Evolutionary conservation across 2,888 invertebrate species (phyloP), one percentile per base, ranked within the genome.

Genomic region (Calliscelio sp.): DNA sequence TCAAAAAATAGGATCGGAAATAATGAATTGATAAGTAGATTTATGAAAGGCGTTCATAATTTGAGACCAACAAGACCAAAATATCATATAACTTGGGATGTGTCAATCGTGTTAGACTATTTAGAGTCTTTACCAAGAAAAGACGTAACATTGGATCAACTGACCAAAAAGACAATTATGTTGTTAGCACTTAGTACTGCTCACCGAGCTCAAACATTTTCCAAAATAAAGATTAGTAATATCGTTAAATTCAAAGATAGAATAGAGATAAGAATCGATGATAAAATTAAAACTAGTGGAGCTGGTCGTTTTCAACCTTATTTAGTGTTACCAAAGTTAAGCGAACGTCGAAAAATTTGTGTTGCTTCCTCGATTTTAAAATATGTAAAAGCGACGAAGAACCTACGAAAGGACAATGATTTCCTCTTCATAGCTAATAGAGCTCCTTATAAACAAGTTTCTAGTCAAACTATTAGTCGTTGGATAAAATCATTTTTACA

Each of bases 21-120:
- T 4, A 53, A 84, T 32, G 20, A 32, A 0, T 2, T 61, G 18
- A 78, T 85, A 8, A 57, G 55, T 32, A 74, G 86, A 24, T 86
- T 88, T 57, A 57, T 87, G 16, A 86, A 83, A 16, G 86, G 84
- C 0, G n/a, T 86, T 2, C 86, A n/a, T 20, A 86, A 70, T 55
- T 14, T 78, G 20, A 61, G 74, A 18, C 84, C 85, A 8, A 18
- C 81, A 0, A 82, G 51, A 11, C 80, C 80, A 14, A 86, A 85
- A 46, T 86, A 85, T 44, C 3, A 51, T 49, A 46, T 59, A 4
- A 85, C 79, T 2, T 85, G 86, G 86, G 86, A 86, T 44, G 53
- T 61, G 3, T 18, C 61, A 5, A 35, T 82, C 4, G 87, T 85
- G 7, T 59, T 87, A 65, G 44, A 79, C 20, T 81, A 73, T 44